A percentile compares a stretch with the other conserved stretches of the same genome.
Evolutionary conservation across 2,888 invertebrate genomes (phyloP).

Genomic region (Oligia latruncula): DNA sequence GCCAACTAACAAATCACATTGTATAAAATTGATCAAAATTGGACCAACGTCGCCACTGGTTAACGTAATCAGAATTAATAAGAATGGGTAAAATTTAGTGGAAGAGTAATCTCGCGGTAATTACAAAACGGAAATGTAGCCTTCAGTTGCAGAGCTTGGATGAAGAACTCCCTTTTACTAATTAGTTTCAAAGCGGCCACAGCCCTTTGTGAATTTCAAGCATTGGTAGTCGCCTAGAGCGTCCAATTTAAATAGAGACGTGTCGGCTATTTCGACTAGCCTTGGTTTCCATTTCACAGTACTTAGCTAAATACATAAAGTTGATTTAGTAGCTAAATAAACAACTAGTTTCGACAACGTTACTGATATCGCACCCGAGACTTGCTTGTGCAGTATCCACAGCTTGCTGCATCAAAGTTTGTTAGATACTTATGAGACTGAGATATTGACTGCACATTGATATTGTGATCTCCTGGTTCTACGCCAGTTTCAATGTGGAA

Average conservation of each 20-base stretch:
- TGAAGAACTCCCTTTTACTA: constrained; percentile 84
- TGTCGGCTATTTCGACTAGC: constrained; percentile 81
- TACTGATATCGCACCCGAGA: constrained; percentile 78
- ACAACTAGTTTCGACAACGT: constrained; percentile 74
- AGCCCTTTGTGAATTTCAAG: constrained; percentile 88
- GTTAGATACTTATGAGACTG: constrained; percentile 65
- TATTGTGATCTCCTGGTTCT: not conserved
- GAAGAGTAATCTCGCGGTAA: constrained; percentile 68
- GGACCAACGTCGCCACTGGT: constrained; percentile 29
- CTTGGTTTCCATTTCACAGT: constrained; percentile 80
- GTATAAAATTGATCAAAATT: constrained; percentile 32
- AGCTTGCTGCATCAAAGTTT: constrained; percentile 90
- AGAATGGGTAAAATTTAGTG: constrained; percentile 62
- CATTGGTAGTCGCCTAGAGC: constrained; percentile 83
- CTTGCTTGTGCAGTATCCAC: constrained; percentile 87
- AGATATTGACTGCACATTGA: constrained; percentile 74
- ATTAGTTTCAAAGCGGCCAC: constrained; percentile 89
- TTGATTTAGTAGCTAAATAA: constrained; percentile 83
- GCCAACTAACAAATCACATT: constrained; percentile 26
- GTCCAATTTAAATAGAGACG: constrained; percentile 85
- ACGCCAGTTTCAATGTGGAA: constrained; percentile 62
- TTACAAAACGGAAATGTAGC: constrained; percentile 83
- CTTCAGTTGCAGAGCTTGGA: constrained; percentile 81
- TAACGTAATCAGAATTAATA: constrained; percentile 51
- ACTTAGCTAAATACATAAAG: constrained; percentile 79